These are phyloP conservation scores for Tethea ocularis DNA, from an alignment of 2,888 invertebrate genomes.

Conservation along the genomic window DNA sequence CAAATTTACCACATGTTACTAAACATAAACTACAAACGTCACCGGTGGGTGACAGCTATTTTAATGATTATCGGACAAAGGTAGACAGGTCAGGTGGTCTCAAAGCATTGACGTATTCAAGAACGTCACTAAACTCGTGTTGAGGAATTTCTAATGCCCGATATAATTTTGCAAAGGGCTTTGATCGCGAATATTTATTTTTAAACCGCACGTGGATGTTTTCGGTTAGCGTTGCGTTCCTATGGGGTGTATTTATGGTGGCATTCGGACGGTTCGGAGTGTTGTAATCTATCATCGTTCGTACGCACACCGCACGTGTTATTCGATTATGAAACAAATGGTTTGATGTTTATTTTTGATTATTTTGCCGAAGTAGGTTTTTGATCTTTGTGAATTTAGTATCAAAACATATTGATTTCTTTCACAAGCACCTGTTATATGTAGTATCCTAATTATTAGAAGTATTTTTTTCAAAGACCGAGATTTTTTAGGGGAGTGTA, in stretches of 20 bases:
- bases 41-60: constrained; percentile 20
- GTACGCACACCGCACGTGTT: constrained; percentile 1
- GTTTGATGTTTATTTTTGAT: not conserved
- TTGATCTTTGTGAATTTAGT: not conserved
- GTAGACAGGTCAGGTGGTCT: constrained; percentile 19
- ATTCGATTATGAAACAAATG: constrained; percentile 7
- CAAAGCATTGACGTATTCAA: constrained; percentile 31
- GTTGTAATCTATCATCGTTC: constrained; percentile 7
- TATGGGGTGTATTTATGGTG: constrained; percentile 26
- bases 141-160: constrained; percentile 29
- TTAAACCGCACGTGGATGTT: constrained; percentile 42
- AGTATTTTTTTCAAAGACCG: too few species aligned
- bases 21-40: constrained; percentile 23
- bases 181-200: constrained; percentile 36
- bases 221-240: constrained; percentile 33
- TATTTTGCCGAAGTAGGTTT: not conserved
- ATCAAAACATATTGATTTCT: too few species aligned
- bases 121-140: constrained; percentile 34
- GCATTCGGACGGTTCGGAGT: constrained; percentile 12
- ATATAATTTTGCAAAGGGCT: constrained; percentile 34
- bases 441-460: too few species aligned
- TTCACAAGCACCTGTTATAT: too few species aligned
- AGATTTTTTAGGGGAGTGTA: not conserved
- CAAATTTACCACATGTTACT: not conserved
- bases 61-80: constrained; percentile 21